These are phyloP conservation scores for Colistium nudipinnis DNA, from an alignment of 2,113 vertebrate genomes.

Conservation along the genomic window DNA sequence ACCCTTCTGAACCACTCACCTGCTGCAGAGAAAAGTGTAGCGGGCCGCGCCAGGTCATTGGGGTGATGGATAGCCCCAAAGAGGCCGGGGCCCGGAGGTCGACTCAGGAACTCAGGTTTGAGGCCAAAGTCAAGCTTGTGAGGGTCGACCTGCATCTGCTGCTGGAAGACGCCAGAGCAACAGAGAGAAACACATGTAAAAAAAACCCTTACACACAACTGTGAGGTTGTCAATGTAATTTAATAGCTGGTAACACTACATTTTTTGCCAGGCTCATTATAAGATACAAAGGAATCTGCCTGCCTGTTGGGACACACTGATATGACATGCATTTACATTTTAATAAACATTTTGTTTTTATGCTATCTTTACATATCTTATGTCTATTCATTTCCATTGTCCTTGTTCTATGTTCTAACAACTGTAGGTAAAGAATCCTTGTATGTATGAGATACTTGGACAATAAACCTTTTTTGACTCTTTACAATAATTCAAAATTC, in stretches of 20 bases:
- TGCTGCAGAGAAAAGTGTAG: conserved; percentile 94
- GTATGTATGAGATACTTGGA: too few relatives aligned
- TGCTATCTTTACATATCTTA: too few relatives aligned
- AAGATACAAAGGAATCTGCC: too few relatives aligned
- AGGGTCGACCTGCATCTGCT: conserved; percentile 98
- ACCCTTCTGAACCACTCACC: conserved; percentile 79
- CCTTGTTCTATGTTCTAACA: too few relatives aligned
- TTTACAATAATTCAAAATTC: too few relatives aligned
- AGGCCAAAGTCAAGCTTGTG: conserved; percentile 98
- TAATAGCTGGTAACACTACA: neutral
- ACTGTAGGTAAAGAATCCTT: too few relatives aligned
- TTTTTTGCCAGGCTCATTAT: too few relatives aligned
- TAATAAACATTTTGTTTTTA: too few relatives aligned
- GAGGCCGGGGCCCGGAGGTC: conserved; percentile 93
- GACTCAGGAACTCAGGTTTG: conserved; percentile 95
- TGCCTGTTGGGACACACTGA: too few relatives aligned
- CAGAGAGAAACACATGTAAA: conserved; percentile 63
- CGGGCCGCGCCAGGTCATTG: conserved; percentile 92
- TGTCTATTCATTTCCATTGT: too few relatives aligned
- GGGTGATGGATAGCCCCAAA: conserved; percentile 96
- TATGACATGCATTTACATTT: too few relatives aligned
- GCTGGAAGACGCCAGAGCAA: conserved; percentile 83
- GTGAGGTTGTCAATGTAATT: neutral
- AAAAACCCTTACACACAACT: conserved; percentile 33
- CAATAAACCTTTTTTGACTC: too few relatives aligned